Evolutionary conservation across 2,797 vertebrate genomes (phyloP).

Genomic region (Varecia variegata): DNA sequence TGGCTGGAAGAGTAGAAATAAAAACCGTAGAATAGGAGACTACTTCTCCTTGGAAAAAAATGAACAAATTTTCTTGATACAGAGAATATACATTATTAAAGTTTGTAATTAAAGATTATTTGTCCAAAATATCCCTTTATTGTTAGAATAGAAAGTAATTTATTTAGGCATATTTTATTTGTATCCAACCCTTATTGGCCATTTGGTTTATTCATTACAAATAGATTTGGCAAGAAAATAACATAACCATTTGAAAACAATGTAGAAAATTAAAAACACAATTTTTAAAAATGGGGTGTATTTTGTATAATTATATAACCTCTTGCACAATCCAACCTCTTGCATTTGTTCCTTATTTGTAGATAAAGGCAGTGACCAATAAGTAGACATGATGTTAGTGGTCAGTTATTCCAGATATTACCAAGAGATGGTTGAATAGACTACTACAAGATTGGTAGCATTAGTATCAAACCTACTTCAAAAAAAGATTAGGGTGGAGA

Average conservation of each 20-base stretch:
- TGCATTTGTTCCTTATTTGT: not conserved
- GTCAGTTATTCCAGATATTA: not conserved
- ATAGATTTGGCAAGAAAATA: not conserved
- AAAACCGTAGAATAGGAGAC: not conserved
- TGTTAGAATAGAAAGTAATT: not conserved
- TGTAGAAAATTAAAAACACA: not conserved
- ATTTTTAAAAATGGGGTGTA: not conserved
- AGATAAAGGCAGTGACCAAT: not conserved
- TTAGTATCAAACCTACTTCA: accelerated
- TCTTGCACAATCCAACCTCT: not conserved
- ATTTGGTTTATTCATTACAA: not conserved
- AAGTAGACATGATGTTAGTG: not conserved
- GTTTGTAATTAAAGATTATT: not conserved
- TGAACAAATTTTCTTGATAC: not conserved
- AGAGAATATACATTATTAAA: not conserved
- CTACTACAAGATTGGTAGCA: not conserved
- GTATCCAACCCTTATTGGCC: not conserved
- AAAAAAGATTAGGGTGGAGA: not conserved
- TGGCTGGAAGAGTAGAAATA: not conserved
- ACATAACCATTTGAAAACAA: not conserved
- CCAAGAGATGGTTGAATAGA: not conserved
- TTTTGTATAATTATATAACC: not conserved
- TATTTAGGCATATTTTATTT: not conserved
- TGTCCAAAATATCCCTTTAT: not conserved
- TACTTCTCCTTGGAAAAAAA: not conserved